These are phyloP conservation scores for Pipistrellus pipistrellus DNA, from an alignment of 2,797 vertebrate species.

Conservation along the genomic window DNA sequence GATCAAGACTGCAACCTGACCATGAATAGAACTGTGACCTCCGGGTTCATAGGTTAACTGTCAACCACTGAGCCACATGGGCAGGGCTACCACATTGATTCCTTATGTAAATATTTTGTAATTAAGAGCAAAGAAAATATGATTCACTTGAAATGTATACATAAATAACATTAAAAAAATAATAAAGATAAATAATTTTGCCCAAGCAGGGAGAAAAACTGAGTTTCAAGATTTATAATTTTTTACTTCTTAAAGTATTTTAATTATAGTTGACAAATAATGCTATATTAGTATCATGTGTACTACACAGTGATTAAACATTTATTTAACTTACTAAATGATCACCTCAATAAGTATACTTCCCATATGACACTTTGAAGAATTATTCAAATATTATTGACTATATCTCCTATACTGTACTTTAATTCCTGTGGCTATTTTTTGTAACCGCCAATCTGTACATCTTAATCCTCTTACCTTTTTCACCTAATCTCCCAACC, in stretches of 20 bases:
- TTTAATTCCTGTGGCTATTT: background rate
- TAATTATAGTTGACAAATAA: background rate
- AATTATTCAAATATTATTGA: background rate
- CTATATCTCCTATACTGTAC: background rate
- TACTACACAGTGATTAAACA: background rate
- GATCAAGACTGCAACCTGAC: too few species aligned
- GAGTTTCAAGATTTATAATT: background rate
- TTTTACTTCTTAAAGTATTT: background rate
- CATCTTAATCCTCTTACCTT: background rate
- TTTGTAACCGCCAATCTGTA: background rate
- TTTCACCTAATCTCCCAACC: background rate
- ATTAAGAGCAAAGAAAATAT: background rate
- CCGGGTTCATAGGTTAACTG: too few species aligned
- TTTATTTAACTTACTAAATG: background rate
- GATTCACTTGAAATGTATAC: background rate
- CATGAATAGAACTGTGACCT: too few species aligned
- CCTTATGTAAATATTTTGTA: background rate
- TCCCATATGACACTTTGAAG: background rate
- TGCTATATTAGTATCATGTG: background rate
- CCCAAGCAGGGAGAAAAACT: background rate
- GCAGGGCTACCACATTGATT: background rate
- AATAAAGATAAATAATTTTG: slow-evolving; percentile 50
- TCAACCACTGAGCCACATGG: too few species aligned
- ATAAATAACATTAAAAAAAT: background rate
- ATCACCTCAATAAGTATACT: background rate